phyloP scores from a whole-genome alignment of 2,888 invertebrate genomes.

The Tanytarsus gracilentus region DNA sequence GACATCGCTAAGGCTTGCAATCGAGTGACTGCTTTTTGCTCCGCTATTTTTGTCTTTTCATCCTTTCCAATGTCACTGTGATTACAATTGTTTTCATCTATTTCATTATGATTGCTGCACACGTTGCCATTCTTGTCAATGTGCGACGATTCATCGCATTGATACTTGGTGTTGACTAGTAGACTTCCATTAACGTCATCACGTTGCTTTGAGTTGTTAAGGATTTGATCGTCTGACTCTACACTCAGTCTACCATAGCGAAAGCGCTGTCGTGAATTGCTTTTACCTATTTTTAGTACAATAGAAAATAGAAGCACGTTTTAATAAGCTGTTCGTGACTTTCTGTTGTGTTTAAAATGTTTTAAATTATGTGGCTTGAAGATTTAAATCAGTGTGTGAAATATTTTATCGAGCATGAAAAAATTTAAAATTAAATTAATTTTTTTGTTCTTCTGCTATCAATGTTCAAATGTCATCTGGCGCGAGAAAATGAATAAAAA shows the following conservation, averaged over 20 bases:
- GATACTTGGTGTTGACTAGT: neutral
- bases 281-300: slow-evolving; percentile 38
- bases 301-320: neutral
- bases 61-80: neutral
- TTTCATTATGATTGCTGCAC: slow-evolving; percentile 29
- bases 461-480: no score
- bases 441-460: no score
- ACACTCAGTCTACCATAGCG: slow-evolving; percentile 42
- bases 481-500: no score
- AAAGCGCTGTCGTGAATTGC: slow-evolving; percentile 42
- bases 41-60: slow-evolving; percentile 32
- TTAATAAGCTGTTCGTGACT: no score
- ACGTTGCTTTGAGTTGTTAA: slow-evolving; percentile 31
- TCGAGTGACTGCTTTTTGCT: slow-evolving; percentile 42
- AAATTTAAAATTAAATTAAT: no score
- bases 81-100: neutral
- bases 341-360: no score
- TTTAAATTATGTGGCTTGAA: no score
- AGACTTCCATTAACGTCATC: neutral
- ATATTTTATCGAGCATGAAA: no score
- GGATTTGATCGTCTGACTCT: slow-evolving; percentile 41
- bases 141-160: no score
- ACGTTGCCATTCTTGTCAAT: slow-evolving; percentile 14
- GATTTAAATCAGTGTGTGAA: no score
- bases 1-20: slow-evolving; percentile 43